Conservation (phyloP, 2,113 vertebrate genomes). For the Synchiropus splendidus region DNA sequence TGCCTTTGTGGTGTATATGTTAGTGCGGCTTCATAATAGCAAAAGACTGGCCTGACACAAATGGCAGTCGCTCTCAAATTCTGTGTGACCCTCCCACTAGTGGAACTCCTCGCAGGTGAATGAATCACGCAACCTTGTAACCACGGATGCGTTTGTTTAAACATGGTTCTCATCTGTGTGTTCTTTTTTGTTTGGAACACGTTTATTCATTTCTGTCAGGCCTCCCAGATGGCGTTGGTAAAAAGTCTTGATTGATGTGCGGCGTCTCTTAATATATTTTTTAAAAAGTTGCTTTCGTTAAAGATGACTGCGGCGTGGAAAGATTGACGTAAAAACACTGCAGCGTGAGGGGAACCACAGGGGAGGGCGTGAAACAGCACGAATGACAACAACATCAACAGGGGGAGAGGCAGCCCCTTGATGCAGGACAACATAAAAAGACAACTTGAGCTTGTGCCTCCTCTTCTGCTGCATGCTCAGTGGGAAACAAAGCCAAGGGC, state of each 20-base stretch:
- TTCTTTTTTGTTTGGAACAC: constrained; percentile 51
- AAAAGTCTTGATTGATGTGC: constrained; percentile 67
- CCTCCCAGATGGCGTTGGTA: constrained; percentile 62
- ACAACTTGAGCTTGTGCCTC: constrained; percentile 35
- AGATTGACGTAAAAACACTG: constrained; percentile 10
- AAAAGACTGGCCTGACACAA: too few species aligned
- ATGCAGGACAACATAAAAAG: constrained; percentile 48
- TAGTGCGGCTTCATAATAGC: too few species aligned
- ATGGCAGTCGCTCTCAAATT: too few species aligned
- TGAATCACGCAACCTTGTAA: constrained; percentile 27
- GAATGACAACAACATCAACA: constrained; percentile 34
- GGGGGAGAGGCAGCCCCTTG: constrained; percentile 30
- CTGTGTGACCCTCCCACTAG: background rate
- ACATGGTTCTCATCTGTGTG: constrained; percentile 12
- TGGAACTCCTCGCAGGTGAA: constrained; percentile 19
- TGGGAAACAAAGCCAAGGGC: constrained; percentile 53
- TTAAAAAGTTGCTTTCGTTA: constrained; percentile 62
- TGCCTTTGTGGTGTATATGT: too few species aligned
- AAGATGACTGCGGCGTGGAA: constrained; percentile 27
- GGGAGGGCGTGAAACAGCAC: constrained; percentile 28
- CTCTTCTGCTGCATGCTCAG: constrained; percentile 46
- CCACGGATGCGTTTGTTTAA: constrained; percentile 11
- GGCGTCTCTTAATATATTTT: constrained; percentile 60
- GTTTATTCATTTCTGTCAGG: constrained; percentile 48
- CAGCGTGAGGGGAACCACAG: constrained; percentile 19